Evolutionary conservation across 2,797 vertebrate species (phyloP).

Genomic region (Phoebastria nigripes): DNA sequence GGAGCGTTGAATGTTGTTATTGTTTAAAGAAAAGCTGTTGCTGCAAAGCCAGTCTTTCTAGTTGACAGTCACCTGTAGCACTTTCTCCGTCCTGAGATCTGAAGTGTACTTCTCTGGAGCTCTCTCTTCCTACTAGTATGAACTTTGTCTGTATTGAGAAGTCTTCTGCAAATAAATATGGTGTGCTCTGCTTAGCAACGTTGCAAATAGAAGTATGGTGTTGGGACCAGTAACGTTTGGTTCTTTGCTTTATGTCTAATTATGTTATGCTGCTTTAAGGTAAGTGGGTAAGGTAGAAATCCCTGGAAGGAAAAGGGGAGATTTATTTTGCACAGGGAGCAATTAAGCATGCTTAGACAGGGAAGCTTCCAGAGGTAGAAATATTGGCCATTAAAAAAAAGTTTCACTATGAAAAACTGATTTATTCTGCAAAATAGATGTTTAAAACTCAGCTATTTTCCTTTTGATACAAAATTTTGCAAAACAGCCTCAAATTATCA

Average conservation of each 20-base stretch:
- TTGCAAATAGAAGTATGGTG: background rate
- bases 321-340: background rate
- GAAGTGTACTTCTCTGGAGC: background rate
- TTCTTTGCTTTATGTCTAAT: background rate
- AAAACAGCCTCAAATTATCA: background rate
- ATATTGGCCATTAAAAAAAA: background rate
- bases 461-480: background rate
- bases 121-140: background rate
- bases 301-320: background rate
- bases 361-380: background rate
- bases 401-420: background rate
- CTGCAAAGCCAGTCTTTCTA: background rate
- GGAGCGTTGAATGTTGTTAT: background rate
- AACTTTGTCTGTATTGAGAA: background rate
- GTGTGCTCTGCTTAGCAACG: background rate
- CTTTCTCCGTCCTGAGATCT: background rate
- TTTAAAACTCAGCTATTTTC: background rate
- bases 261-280: background rate
- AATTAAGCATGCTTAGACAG: background rate
- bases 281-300: background rate
- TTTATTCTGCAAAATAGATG: background rate
- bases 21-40: background rate
- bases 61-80: background rate
- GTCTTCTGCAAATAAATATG: background rate
- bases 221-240: background rate